Conservation (phyloP, 2,797 vertebrate genomes). For the Florisuga fusca region DNA sequence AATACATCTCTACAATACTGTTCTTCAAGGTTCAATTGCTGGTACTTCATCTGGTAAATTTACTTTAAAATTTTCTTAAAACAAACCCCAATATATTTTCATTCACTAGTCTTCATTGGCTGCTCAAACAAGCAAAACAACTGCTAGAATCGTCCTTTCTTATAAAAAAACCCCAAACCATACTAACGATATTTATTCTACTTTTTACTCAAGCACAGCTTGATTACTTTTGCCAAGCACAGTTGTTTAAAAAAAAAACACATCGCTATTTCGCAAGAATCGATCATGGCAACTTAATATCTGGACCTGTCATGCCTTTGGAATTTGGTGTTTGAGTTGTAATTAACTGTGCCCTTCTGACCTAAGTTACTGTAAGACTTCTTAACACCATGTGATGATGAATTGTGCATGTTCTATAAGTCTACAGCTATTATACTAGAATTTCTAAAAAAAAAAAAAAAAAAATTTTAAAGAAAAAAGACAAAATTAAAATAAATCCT, state of each 20-base stretch:
- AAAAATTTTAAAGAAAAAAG: background rate
- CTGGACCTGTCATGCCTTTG: background rate
- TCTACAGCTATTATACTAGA: background rate
- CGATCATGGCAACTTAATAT: background rate
- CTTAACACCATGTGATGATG: background rate
- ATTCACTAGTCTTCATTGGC: background rate
- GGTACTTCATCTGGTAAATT: background rate
- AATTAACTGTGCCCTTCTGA: background rate
- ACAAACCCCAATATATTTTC: background rate
- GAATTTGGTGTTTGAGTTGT: background rate
- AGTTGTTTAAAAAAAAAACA: background rate
- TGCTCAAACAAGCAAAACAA: background rate
- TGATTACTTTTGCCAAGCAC: background rate
- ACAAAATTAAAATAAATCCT: background rate
- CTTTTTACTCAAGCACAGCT: background rate
- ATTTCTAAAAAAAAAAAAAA: background rate
- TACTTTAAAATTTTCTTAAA: conserved; percentile 1
- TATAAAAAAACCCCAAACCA: background rate
- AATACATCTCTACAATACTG: background rate
- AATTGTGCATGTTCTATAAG: background rate
- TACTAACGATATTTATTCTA: background rate
- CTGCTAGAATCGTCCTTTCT: background rate
- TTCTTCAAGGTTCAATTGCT: background rate
- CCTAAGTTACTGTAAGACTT: background rate
- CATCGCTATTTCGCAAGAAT: background rate